These are phyloP conservation scores for Thelaira solivaga DNA, from an alignment of 2,888 invertebrate species.

Conservation along the genomic window DNA sequence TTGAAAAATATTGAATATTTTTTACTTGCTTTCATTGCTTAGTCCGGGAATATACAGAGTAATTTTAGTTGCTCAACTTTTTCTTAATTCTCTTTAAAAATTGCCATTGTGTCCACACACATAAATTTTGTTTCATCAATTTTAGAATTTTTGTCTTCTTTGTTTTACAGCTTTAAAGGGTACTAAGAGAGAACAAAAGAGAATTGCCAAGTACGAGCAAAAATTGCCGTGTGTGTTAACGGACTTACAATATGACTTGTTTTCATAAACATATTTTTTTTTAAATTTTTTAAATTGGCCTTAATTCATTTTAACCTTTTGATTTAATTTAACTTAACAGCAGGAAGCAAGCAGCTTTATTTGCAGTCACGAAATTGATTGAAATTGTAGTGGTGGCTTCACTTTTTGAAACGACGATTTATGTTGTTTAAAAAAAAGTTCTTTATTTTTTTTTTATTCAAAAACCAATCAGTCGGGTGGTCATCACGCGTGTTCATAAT, in stretches of 20 bases:
- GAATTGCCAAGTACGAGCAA: no score
- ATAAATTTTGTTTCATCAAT: no score
- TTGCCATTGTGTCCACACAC: no score
- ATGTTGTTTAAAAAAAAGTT: background rate
- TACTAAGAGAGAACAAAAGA: no score
- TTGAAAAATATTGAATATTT: background rate
- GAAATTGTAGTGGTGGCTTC: background rate
- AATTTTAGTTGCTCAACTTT: no score
- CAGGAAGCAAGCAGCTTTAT: background rate
- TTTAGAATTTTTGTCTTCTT: no score
- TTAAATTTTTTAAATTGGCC: no score
- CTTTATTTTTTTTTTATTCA: background rate
- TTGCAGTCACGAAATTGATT: conserved; percentile 27
- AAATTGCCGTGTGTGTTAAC: no score
- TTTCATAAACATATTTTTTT: background rate
- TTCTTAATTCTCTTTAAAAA: no score
- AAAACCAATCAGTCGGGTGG: background rate
- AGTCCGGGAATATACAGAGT: background rate
- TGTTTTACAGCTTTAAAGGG: no score
- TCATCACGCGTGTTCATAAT: conserved; percentile 33
- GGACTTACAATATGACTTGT: no score
- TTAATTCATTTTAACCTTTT: background rate
- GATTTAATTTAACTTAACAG: background rate
- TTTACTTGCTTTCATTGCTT: background rate
- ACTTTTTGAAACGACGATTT: background rate